phyloP scores from a whole-genome alignment of 2,888 invertebrate genomes.

The Diloba caeruleocephala region DNA sequence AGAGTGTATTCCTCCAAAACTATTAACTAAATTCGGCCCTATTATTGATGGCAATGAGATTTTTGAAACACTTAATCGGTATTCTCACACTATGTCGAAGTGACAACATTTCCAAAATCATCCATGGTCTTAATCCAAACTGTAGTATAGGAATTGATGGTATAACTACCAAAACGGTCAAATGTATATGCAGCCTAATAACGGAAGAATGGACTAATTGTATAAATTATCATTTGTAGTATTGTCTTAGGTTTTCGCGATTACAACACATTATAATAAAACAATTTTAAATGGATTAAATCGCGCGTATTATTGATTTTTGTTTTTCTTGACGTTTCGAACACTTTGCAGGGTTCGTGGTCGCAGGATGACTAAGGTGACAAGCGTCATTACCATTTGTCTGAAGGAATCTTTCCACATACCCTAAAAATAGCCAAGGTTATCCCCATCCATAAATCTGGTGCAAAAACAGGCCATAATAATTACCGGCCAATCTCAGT shows the following conservation, averaged over 20 bases:
- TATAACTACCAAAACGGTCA: background rate
- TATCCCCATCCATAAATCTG: background rate
- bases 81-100: background rate
- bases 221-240: background rate
- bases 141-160: background rate
- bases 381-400: too few relatives aligned
- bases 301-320: too few relatives aligned
- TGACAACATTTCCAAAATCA: too few relatives aligned
- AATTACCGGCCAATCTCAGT: slow-evolving; percentile 21
- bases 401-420: background rate
- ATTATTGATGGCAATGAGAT: background rate
- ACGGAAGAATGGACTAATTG: background rate
- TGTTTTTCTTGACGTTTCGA: too few relatives aligned
- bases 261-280: too few relatives aligned
- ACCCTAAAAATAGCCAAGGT: background rate
- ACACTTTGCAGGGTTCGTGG: too few relatives aligned
- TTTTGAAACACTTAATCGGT: background rate
- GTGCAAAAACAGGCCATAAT: background rate
- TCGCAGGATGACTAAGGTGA: too few relatives aligned
- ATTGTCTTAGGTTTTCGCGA: too few relatives aligned
- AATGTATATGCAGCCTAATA: background rate
- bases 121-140: background rate
- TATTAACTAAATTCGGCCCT: background rate
- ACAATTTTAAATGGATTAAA: too few relatives aligned
- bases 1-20: background rate